A percentile compares a stretch with the other conserved stretches of the same genome.
Conservation (phyloP, 2,888 invertebrate species). For the Brachycybe producta region DNA sequence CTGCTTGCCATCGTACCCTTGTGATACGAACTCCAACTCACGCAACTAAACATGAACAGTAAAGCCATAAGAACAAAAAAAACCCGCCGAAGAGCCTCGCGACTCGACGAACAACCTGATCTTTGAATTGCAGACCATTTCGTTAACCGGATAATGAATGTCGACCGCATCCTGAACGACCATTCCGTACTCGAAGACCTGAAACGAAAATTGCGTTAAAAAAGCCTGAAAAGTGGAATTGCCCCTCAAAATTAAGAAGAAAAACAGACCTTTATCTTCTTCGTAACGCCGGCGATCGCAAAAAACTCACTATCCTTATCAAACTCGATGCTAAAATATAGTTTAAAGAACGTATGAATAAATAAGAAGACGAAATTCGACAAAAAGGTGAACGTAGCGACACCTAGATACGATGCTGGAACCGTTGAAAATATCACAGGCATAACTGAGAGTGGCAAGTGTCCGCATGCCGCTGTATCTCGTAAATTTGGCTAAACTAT, state of each 20-base stretch:
- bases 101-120: conserved; percentile 40
- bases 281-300: conserved; percentile 90
- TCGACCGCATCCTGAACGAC: conserved; percentile 75
- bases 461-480: conserved; percentile 62
- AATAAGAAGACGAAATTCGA: too few species aligned
- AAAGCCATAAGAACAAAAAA: background rate
- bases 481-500: conserved; percentile 74
- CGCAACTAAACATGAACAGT: conserved; percentile 48
- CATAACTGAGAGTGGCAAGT: conserved; percentile 76
- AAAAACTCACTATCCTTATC: conserved; percentile 92
- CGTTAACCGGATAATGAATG: conserved; percentile 80
- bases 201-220: conserved; percentile 18
- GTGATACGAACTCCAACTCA: conserved; percentile 86
- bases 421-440: conserved; percentile 66
- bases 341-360: too few species aligned
- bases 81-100: background rate
- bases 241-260: background rate
- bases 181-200: conserved; percentile 65
- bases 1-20: conserved; percentile 75
- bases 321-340: conserved; percentile 65
- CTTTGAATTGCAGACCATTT: conserved; percentile 83
- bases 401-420: conserved; percentile 41
- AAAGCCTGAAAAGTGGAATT: background rate
- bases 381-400: too few species aligned
- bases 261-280: conserved; percentile 68